Conservation (phyloP, 2,113 vertebrate species). For the Ceuthmochares aereus region DNA sequence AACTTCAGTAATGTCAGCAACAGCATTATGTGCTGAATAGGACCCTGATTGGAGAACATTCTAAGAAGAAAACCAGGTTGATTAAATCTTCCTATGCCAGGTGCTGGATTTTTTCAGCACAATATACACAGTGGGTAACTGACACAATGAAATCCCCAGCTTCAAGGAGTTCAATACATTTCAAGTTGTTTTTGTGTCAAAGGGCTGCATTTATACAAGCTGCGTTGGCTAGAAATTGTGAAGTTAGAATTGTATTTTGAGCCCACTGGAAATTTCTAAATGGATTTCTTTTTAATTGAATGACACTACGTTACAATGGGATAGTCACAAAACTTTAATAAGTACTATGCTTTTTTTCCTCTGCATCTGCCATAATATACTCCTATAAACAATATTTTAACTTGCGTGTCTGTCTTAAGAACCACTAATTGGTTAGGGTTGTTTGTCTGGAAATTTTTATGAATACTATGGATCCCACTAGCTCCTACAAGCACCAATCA, state of each 20-base stretch:
- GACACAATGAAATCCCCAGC: constrained; percentile 58
- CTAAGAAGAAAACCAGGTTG: constrained; percentile 41
- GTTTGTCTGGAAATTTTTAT: not conserved
- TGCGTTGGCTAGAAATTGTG: constrained; percentile 20
- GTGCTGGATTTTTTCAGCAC: constrained; percentile 33
- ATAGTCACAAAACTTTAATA: not conserved
- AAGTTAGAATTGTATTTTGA: constrained; percentile 38
- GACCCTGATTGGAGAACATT: constrained; percentile 36
- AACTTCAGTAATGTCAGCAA: constrained; percentile 30
- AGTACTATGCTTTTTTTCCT: not conserved
- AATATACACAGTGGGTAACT: constrained; percentile 16
- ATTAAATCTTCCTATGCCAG: constrained; percentile 51
- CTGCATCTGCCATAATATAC: too few species aligned
- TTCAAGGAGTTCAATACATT: constrained; percentile 64
- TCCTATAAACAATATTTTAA: not conserved
- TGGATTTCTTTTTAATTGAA: constrained; percentile 37
- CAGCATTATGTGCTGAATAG: constrained; percentile 33
- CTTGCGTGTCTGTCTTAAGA: not conserved
- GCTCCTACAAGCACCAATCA: not conserved
- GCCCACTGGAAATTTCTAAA: constrained; percentile 37
- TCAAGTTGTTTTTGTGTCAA: constrained; percentile 63
- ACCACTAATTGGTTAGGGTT: not conserved
- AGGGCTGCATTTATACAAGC: constrained; percentile 63
- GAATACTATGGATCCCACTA: not conserved
- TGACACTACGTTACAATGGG: constrained; percentile 1